A percentile compares a stretch with the other conserved stretches of the same genome.
phyloP scores from a whole-genome alignment of 2,888 invertebrate genomes.

The Acronicta leporina region DNA sequence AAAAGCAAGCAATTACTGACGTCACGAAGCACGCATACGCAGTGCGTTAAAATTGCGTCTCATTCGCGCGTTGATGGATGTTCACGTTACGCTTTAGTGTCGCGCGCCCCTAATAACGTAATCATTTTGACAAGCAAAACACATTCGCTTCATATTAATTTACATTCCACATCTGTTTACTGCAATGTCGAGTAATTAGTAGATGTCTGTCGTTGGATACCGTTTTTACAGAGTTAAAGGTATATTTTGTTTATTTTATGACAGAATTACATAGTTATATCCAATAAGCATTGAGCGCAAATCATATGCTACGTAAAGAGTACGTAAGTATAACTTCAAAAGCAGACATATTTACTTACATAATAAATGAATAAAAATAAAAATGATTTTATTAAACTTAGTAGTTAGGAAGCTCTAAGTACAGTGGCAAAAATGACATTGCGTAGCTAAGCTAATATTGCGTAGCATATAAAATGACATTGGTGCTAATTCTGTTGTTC shows the following conservation, averaged over 20 bases:
- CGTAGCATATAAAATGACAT: neutral
- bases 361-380: too few species aligned
- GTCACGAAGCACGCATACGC: constrained; percentile 8
- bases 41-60: constrained; percentile 38
- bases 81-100: constrained; percentile 34
- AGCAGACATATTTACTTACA: too few species aligned
- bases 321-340: too few species aligned
- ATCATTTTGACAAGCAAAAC: constrained; percentile 64
- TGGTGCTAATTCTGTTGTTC: too few species aligned
- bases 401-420: too few species aligned
- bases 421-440: too few species aligned
- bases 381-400: too few species aligned
- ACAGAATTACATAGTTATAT: too few species aligned
- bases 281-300: neutral
- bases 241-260: neutral
- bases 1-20: constrained; percentile 20
- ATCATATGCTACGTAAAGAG: too few species aligned
- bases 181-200: constrained; percentile 52
- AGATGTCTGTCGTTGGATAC: constrained; percentile 4
- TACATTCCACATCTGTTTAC: constrained; percentile 54
- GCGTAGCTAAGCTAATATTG: neutral
- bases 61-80: constrained; percentile 52
- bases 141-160: constrained; percentile 64
- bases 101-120: constrained; percentile 54
- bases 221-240: neutral